These are phyloP conservation scores for Phasianus colchicus DNA, from an alignment of 2,113 vertebrate species.

Conservation along the genomic window DNA sequence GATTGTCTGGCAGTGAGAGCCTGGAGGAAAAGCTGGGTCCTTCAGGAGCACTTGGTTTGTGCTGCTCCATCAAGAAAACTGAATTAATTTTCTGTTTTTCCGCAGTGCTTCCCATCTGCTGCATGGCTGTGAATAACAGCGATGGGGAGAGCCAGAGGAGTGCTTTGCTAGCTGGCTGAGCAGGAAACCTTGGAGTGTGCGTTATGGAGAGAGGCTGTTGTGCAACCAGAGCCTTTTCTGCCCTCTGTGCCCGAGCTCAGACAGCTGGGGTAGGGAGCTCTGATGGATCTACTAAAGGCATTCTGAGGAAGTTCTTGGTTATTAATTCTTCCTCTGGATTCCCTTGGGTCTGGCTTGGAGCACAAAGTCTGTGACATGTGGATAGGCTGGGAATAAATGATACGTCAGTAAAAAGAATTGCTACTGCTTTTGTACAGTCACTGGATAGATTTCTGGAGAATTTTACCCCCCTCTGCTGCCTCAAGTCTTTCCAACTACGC, in stretches of 20 bases:
- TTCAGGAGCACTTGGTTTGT: background rate
- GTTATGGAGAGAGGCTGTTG: background rate
- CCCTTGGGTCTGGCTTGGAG: background rate
- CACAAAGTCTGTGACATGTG: background rate
- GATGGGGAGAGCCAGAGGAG: background rate
- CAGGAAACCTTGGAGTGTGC: background rate
- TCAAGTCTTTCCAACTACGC: background rate
- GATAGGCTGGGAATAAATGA: background rate
- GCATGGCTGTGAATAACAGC: background rate
- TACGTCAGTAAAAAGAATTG: background rate
- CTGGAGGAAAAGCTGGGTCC: background rate
- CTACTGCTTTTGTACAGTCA: background rate
- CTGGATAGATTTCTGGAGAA: background rate
- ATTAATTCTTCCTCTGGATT: conserved; percentile 15
- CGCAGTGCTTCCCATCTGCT: background rate
- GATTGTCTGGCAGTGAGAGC: background rate
- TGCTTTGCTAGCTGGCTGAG: background rate
- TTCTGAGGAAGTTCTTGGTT: background rate
- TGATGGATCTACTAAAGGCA: background rate
- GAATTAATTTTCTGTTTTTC: background rate
- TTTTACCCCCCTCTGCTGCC: background rate
- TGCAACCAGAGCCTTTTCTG: background rate
- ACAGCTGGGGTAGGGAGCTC: background rate
- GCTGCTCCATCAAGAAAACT: background rate
- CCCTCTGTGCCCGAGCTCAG: background rate